These are phyloP conservation scores for Lepidonotus clava DNA, from an alignment of 2,888 invertebrate species.

Conservation along the genomic window DNA sequence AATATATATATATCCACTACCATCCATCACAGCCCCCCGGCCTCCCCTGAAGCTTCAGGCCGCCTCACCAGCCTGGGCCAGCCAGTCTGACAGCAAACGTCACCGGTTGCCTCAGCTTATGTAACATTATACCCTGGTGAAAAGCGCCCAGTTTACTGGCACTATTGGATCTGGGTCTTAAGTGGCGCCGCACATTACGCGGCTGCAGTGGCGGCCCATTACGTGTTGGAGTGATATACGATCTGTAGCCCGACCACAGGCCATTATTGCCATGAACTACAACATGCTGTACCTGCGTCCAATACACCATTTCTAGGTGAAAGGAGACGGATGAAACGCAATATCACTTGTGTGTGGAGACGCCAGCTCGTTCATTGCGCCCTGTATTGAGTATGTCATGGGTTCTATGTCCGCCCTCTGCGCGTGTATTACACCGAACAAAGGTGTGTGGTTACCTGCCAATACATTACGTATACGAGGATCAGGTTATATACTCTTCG, in stretches of 20 bases:
- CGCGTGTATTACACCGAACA: no score
- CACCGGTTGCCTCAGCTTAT: neutral
- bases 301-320: neutral
- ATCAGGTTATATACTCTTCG: no score
- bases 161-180: neutral
- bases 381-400: neutral
- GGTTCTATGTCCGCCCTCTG: no score
- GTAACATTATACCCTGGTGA: neutral
- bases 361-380: neutral
- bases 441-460: no score
- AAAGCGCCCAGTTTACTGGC: neutral
- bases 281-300: neutral
- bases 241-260: neutral
- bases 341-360: neutral
- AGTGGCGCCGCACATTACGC: neutral
- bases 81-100: neutral
- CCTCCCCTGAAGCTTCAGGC: neutral
- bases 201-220: neutral
- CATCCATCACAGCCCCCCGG: neutral
- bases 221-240: constrained; percentile 3
- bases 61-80: neutral
- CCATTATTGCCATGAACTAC: neutral
- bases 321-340: neutral
- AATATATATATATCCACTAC: neutral
- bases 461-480: no score